phyloP scores from a whole-genome alignment of 2,797 vertebrate genomes.

The Phalloptychus januarius region DNA sequence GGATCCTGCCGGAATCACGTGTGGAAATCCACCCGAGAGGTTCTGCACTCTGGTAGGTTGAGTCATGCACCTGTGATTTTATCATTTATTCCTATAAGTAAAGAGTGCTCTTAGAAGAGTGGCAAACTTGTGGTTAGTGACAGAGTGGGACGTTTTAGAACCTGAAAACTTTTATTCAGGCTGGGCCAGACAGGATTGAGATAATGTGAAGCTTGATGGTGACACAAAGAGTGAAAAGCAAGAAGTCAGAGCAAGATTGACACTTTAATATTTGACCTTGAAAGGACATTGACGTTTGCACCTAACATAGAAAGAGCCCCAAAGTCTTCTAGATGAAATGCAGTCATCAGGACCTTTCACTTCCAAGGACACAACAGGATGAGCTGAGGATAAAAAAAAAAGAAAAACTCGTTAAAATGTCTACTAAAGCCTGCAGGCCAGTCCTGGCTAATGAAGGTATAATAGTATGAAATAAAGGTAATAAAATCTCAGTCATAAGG shows the following conservation, averaged over 20 bases:
- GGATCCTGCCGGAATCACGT: slow-evolving; percentile 93
- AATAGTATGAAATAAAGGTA: slow-evolving; percentile 66
- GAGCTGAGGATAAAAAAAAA: slow-evolving; percentile 30
- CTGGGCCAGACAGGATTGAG: neutral
- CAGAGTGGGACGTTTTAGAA: neutral
- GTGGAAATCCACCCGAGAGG: slow-evolving; percentile 93
- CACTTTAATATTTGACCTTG: slow-evolving; percentile 31
- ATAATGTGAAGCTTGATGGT: neutral
- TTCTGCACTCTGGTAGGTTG: slow-evolving; percentile 98
- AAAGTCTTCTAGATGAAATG: slow-evolving; percentile 58
- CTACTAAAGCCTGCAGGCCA: slow-evolving; percentile 66
- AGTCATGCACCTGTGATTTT: neutral
- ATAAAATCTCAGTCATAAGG: slow-evolving; percentile 65
- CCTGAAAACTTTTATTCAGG: neutral
- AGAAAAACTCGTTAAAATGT: slow-evolving; percentile 67
- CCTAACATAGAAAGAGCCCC: slow-evolving; percentile 27
- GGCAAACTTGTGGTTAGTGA: neutral
- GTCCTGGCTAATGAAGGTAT: slow-evolving; percentile 56
- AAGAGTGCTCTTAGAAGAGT: neutral
- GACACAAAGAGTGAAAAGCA: slow-evolving; percentile 22
- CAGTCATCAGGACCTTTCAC: slow-evolving; percentile 58
- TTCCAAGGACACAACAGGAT: slow-evolving; percentile 75
- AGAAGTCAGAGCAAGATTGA: slow-evolving; percentile 38
- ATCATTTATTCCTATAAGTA: neutral
- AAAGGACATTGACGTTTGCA: slow-evolving; percentile 64